Conservation (phyloP, 2,113 vertebrate genomes). For the Anhinga anhinga region DNA sequence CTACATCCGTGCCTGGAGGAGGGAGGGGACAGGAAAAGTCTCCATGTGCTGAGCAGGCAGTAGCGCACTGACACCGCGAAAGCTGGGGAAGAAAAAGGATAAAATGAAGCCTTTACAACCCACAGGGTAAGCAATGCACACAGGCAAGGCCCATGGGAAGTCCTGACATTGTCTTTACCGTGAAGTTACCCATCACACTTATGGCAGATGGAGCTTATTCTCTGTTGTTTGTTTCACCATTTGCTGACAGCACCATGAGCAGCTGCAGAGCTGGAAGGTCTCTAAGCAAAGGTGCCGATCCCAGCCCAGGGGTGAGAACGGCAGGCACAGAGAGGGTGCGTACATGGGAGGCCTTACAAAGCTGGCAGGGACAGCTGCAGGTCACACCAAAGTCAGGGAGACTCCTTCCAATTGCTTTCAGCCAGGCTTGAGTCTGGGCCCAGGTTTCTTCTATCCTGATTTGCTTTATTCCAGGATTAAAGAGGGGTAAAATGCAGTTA, state of each 20-base stretch:
- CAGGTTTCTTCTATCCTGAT: neutral
- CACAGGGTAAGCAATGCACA: neutral
- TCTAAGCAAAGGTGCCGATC: neutral
- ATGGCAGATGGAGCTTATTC: neutral
- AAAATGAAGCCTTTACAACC: neutral
- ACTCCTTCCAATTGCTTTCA: neutral
- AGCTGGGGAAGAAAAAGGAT: neutral
- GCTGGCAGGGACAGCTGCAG: neutral
- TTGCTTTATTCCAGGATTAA: neutral
- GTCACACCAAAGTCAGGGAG: neutral
- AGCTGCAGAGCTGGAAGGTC: neutral
- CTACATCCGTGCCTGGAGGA: neutral
- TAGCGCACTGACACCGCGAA: neutral
- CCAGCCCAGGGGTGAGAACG: neutral
- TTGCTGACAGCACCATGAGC: neutral
- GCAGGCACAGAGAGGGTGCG: too few species aligned
- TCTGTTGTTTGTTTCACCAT: neutral
- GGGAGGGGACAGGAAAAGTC: neutral
- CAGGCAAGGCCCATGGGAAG: neutral
- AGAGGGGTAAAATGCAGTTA: neutral
- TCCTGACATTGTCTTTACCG: neutral
- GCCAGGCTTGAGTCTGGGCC: neutral
- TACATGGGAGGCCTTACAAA: fast-evolving
- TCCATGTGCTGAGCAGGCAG: neutral
- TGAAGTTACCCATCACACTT: neutral